phyloP scores from a whole-genome alignment of 2,888 invertebrate species.

The Poecilobothrus nobilitatus region DNA sequence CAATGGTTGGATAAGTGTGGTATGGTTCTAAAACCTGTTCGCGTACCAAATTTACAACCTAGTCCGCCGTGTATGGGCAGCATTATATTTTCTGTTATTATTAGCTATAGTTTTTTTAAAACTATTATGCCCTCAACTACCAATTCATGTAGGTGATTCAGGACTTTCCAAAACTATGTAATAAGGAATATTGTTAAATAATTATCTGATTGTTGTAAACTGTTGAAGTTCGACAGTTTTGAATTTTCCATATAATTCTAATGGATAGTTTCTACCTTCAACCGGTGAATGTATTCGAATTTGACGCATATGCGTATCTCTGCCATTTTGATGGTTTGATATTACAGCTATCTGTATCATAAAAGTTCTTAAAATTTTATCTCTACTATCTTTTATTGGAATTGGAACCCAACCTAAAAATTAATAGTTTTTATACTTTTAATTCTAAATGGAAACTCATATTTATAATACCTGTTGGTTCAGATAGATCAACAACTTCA shows the following conservation, averaged over 20 bases:
- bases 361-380: conserved; percentile 84
- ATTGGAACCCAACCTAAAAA: conserved; percentile 87
- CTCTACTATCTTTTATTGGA: conserved; percentile 79
- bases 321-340: conserved; percentile 97
- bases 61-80: no score
- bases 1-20: no score
- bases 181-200: no score
- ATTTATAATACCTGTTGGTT: conserved; percentile 66
- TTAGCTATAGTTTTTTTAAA: no score
- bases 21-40: no score
- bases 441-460: not conserved
- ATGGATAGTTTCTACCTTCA: conserved; percentile 48
- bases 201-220: conserved; percentile 67
- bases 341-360: conserved; percentile 95
- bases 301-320: conserved; percentile 96
- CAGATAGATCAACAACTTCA: conserved; percentile 85
- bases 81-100: no score
- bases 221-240: conserved; percentile 74
- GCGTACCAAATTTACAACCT: no score
- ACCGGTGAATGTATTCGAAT: conserved; percentile 89
- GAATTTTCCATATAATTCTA: conserved; percentile 68
- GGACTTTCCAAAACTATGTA: no score
- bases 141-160: no score
- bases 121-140: no score
- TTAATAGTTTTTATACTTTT: not conserved